Evolutionary conservation across 2,113 vertebrate species (phyloP), one percentile per base, ranked within the genome.

Genomic region (Otis tarda): DNA sequence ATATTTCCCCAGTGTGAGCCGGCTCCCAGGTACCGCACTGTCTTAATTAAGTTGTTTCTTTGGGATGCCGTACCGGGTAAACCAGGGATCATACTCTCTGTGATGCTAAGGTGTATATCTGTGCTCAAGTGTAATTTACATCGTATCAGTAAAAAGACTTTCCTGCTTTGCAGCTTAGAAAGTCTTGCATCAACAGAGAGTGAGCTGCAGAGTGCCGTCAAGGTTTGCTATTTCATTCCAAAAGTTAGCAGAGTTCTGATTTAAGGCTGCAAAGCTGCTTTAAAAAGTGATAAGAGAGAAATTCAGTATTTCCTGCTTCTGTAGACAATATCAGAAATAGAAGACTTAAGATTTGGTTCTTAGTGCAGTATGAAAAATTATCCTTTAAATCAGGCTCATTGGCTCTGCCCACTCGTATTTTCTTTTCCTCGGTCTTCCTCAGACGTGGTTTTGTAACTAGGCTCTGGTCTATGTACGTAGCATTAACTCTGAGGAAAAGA

Each of bases 101-200:
- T 20, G 43, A 21, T 73, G n/a, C n/a, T 59, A 14, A 19, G 10
- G 9, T 49, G 11, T 31, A 3, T 45, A 19, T 12, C 60, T 41
- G 0, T 43, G 24, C 10, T 63, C 3, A 6, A 13, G 9, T 28
- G 9, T 47, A 16, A 5, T 6, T 65, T 33, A 9, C 6, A 17
- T n/a, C 6, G 0, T 5, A 30, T 12, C 18, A 73, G 25, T 31
- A 53, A 49, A 76, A 68, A 27, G 21, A 18, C 6, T 53, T 45
- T 12, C 12, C 41, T 43, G 14, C 28, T 67, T 80, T 76, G 22
- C 41, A 63, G 33, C 9, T 56, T 49, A 45, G 23, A 28, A 31
- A 21, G 2, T 5, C 33, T 61, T 70, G 6, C 14, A 25, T 35
- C 22, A 22, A 10, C 14, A 59, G 57, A 70, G 39, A 17, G 12